These are phyloP conservation scores for Tor tambroides DNA, from an alignment of 2,113 vertebrate species.

Conservation along the genomic window DNA sequence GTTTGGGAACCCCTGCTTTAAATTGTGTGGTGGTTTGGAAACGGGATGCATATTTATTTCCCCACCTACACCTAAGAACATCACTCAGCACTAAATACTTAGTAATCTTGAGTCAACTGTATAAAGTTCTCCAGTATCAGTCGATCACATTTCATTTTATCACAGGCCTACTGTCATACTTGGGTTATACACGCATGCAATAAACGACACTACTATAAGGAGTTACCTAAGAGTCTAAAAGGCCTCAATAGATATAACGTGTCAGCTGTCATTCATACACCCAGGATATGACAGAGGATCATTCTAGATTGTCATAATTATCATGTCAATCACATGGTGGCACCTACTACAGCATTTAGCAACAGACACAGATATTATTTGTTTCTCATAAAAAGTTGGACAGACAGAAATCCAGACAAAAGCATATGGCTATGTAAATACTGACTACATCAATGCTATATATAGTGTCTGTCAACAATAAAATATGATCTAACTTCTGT, in stretches of 20 bases:
- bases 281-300: background rate
- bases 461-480: background rate
- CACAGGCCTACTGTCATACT: background rate
- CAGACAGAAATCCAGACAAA: background rate
- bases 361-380: background rate
- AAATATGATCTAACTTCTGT: background rate
- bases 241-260: background rate
- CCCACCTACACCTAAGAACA: background rate
- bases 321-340: background rate
- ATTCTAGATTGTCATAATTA: background rate
- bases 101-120: background rate
- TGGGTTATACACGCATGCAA: background rate
- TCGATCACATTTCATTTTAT: background rate
- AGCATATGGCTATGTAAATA: background rate
- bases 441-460: background rate
- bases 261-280: background rate
- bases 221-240: background rate
- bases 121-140: background rate
- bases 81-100: background rate
- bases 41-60: background rate
- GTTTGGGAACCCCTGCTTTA: background rate
- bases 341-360: background rate
- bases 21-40: background rate
- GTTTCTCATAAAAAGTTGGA: background rate
- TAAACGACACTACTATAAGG: background rate